These are phyloP conservation scores for Oegoconia quadripuncta DNA, from an alignment of 2,888 invertebrate species.

Conservation along the genomic window DNA sequence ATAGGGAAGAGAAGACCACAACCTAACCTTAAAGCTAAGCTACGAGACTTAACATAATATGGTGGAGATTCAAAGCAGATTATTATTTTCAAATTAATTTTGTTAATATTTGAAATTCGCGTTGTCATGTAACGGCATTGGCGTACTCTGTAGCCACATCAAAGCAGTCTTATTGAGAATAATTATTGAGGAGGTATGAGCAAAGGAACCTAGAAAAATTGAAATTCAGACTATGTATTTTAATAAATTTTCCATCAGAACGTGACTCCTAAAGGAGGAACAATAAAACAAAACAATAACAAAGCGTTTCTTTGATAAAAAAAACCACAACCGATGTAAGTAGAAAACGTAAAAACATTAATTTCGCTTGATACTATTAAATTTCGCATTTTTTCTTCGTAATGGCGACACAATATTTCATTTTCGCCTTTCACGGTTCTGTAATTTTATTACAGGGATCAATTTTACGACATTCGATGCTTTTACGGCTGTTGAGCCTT, in stretches of 20 bases:
- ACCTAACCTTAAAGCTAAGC: too few relatives aligned
- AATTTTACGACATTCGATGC: constrained; percentile 68
- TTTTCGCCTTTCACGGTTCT: constrained; percentile 56
- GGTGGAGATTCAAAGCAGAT: too few relatives aligned
- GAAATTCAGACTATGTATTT: constrained; percentile 31
- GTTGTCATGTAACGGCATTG: too few relatives aligned
- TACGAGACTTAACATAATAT: too few relatives aligned
- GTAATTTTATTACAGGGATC: constrained; percentile 66
- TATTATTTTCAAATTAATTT: too few relatives aligned
- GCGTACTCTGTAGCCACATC: too few relatives aligned
- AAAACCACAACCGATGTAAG: constrained; percentile 3
- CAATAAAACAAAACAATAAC: constrained; percentile 27
- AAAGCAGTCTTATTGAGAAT: too few relatives aligned
- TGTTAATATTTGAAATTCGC: too few relatives aligned
- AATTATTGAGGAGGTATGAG: too few relatives aligned
- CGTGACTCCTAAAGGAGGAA: constrained; percentile 25
- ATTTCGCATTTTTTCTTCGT: constrained; percentile 39
- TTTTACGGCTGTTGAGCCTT: constrained; percentile 65
- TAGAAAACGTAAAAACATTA: constrained; percentile 21
- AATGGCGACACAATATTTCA: constrained; percentile 56
- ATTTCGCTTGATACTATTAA: constrained; percentile 28
- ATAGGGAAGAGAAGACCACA: too few relatives aligned
- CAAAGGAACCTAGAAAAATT: constrained; percentile 19
- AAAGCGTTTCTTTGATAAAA: constrained; percentile 21
- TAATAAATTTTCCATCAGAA: constrained; percentile 22